Evolutionary conservation across 2,888 invertebrate species (phyloP).

Genomic region (Axea sp.): DNA sequence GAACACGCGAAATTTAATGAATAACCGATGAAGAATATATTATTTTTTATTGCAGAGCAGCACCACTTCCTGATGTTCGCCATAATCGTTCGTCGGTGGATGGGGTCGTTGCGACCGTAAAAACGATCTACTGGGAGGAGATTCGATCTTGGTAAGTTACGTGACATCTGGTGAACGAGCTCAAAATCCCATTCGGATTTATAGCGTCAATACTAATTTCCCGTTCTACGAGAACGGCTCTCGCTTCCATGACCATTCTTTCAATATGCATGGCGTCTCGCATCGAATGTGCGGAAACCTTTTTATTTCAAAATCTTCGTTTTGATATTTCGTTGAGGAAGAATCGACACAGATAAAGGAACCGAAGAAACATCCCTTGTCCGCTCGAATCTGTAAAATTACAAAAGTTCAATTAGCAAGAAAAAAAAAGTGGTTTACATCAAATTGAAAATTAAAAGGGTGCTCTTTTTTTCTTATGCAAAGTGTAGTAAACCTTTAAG

Average conservation of each 20-base stretch:
- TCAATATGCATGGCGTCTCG: conserved; percentile 54
- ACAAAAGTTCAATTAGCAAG: too few species aligned
- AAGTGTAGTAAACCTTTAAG: too few species aligned
- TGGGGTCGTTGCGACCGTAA: conserved; percentile 77
- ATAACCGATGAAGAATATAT: conserved; percentile 43
- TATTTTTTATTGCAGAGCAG: conserved; percentile 61
- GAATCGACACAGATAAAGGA: too few species aligned
- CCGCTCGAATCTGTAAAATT: too few species aligned
- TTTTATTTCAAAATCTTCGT: conserved; percentile 24
- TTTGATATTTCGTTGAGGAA: too few species aligned
- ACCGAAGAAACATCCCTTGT: too few species aligned
- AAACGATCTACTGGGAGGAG: conserved; percentile 75
- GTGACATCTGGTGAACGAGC: conserved; percentile 65
- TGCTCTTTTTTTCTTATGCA: too few species aligned
- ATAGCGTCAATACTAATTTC: conserved; percentile 62
- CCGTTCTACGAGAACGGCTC: conserved; percentile 50
- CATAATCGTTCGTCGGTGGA: conserved; percentile 74
- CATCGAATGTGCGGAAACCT: conserved; percentile 7
- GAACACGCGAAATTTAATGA: conserved; percentile 19
- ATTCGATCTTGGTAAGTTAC: conserved; percentile 76
- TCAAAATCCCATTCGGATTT: conserved; percentile 67
- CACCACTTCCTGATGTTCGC: conserved; percentile 74
- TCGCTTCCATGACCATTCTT: conserved; percentile 53
- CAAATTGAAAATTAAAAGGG: too few species aligned
- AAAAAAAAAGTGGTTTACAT: too few species aligned